A percentile compares a stretch with the other conserved stretches of the same genome.
Evolutionary conservation across 2,888 invertebrate species (phyloP).

Genomic region (Ennomos quercinarius): DNA sequence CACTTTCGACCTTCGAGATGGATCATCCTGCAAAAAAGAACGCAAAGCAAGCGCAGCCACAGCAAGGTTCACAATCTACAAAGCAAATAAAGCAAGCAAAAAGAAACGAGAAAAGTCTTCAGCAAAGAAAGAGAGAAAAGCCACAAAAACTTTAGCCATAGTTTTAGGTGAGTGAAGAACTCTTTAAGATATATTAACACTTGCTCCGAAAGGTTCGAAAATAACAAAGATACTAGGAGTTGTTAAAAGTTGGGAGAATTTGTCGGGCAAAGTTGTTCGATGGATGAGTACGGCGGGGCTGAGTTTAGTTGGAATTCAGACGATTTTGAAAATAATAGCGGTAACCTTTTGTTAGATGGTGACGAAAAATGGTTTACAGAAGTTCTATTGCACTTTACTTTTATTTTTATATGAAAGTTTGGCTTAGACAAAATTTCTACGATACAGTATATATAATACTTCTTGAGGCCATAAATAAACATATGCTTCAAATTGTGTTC

Average conservation of each 20-base stretch:
- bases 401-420: too few species aligned
- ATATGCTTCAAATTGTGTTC: too few species aligned
- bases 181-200: slow-evolving; percentile 28
- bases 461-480: too few species aligned
- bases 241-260: slow-evolving; percentile 32
- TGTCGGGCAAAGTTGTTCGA: slow-evolving; percentile 19
- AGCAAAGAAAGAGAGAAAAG: slow-evolving; percentile 97
- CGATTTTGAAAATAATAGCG: slow-evolving; percentile 22
- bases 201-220: slow-evolving; percentile 23
- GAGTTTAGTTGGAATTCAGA: slow-evolving; percentile 23
- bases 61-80: slow-evolving; percentile 95
- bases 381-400: not conserved
- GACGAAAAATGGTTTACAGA: not conserved
- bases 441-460: too few species aligned
- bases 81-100: slow-evolving; percentile 96
- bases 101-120: slow-evolving; percentile 98
- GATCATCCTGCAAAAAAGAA: slow-evolving; percentile 88
- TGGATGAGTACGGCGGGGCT: slow-evolving; percentile 20
- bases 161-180: slow-evolving; percentile 92
- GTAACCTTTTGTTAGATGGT: slow-evolving; percentile 2
- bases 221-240: slow-evolving; percentile 30
- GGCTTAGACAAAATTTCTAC: too few species aligned
- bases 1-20: slow-evolving; percentile 72
- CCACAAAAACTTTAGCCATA: slow-evolving; percentile 99
- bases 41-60: slow-evolving; percentile 88